Base-by-base conservation (phyloP, 2,888 invertebrate genomes). In the Apotomis turbidana region DNA sequence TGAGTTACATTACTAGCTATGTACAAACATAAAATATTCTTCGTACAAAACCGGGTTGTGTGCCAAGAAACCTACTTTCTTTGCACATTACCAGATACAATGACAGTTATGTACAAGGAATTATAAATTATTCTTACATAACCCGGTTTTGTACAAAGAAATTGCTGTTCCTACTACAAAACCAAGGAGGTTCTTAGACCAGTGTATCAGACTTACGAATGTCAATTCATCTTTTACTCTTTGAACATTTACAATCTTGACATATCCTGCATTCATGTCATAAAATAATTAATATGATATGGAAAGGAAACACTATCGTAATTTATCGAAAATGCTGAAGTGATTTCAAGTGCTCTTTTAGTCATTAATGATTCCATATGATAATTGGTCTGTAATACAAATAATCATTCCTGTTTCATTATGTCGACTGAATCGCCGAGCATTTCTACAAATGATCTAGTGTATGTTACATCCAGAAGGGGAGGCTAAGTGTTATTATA, bases 81-180 rank as follows among this genome's bases (percentile, higher is more conserved):
- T 61, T 61, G 61, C 46, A 61, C 61, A 61, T 61, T 61, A 60
- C 60, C 10, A 49, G 49, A 1, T 27, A 9, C 36, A 10, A 27
- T 51, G 38, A 4, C 12, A 13, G 44, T 59, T 41, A 41, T 9
- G 27, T 5, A 46, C 27, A 12, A 36, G 12, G 51, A 58, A 38
- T 3, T 49, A 61, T 4, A 61, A 5, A 61, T 61, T 61, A 49
- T 61, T 49, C 61, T 36, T 27, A 61, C 61, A 61, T 61, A 15
- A 46, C 60, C 10, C 15, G 61, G 61, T 49, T 61, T 12, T 61
- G 61, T 51, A 51, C 61, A 3, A 61, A 61, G 61, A 61, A 61
- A 49, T 61, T 0, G 49, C 49, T 61, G 36, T 49, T 61, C 61
- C 10, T 51, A 12, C 36, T 51, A 49, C 27, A 36, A 36, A 62